Percentiles rank a stretch among this genome's conserved stretches.
Conservation (phyloP, 2,888 invertebrate genomes). For the Sphecodes monilicornis region DNA sequence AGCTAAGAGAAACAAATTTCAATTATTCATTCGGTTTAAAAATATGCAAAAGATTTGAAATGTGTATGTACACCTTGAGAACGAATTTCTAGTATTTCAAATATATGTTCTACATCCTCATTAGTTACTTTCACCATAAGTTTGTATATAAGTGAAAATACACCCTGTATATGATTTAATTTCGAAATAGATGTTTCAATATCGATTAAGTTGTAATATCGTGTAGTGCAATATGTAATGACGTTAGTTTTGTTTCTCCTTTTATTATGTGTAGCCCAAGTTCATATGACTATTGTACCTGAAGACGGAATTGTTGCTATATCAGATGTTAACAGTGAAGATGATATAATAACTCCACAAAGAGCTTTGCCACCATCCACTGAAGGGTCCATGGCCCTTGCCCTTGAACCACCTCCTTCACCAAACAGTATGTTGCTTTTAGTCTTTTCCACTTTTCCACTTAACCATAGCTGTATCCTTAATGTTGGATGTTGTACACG, state of each 20-base stretch:
- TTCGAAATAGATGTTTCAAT: constrained; percentile 18
- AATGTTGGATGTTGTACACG: neutral
- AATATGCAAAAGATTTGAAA: neutral
- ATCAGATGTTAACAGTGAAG: constrained; percentile 75
- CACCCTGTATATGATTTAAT: constrained; percentile 8
- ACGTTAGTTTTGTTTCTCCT: constrained; percentile 25
- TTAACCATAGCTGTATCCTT: constrained; percentile 30
- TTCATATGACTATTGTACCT: constrained; percentile 78
- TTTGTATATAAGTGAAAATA: neutral
- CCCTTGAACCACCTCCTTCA: constrained; percentile 77
- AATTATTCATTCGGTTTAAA: neutral
- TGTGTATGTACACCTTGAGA: neutral
- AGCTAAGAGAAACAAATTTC: neutral
- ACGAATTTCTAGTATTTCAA: neutral
- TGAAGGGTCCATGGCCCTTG: constrained; percentile 78
- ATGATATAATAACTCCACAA: constrained; percentile 74
- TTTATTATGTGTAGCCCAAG: constrained; percentile 74
- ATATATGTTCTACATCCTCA: neutral
- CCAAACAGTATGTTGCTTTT: constrained; percentile 76
- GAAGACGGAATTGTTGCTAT: constrained; percentile 80
- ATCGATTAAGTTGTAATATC: neutral
- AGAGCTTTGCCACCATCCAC: constrained; percentile 78
- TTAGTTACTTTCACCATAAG: neutral
- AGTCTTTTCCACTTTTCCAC: constrained; percentile 33
- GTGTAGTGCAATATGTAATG: constrained; percentile 6